Evolutionary conservation across 2,113 vertebrate genomes (phyloP), one percentile per base, ranked within the genome.

Genomic region (Anser cygnoides): DNA sequence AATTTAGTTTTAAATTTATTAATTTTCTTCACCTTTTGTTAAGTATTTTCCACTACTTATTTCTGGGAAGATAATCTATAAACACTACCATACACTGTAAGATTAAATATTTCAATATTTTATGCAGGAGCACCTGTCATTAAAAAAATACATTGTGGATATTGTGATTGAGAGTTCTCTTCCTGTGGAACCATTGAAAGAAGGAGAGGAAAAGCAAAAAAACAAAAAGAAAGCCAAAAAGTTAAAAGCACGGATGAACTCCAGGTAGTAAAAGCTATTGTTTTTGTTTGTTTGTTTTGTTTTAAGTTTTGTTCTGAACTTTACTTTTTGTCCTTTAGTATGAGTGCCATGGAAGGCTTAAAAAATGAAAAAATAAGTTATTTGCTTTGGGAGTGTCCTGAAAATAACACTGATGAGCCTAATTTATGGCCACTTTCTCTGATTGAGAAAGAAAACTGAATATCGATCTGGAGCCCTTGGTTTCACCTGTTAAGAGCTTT

Each of bases 401-500:
- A 98, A 98, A 98, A 98, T 98, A 98, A 98, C 97, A 98, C 97
- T 97, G 99, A 99, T 99, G 99, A 99, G 98, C 97, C 97, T 99
- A 99, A 99, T 99, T 99, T 99, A 99, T 99, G 98, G 98, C 98
- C 99, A 99, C 99, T 99, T 98, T 99, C 98, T 98, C 97, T 99
- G 99, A 99, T 99, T 99, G 99, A 98, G 98, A 98, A 98, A 97
- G 98, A 99, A 98, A 99, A 98, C 98, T 97, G 95, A 92, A 39
- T 98, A 99, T 99, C 98, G 99, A 99, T 99, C 98, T 90, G 77
- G 94, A 98, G 98, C 97, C 97, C 98, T 96, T 87, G 97, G 97
- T 98, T 99, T 99, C 98, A 99, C 99, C 99, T 99, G 98, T 98
- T 99, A 99, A 99, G 99, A 99, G 99, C 99, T 99, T 98, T 99